A percentile compares a stretch with the other conserved stretches of the same genome.
Evolutionary conservation across 1,140 invertebrate species (phyloP).

Genomic region (Drosophila leontia): DNA sequence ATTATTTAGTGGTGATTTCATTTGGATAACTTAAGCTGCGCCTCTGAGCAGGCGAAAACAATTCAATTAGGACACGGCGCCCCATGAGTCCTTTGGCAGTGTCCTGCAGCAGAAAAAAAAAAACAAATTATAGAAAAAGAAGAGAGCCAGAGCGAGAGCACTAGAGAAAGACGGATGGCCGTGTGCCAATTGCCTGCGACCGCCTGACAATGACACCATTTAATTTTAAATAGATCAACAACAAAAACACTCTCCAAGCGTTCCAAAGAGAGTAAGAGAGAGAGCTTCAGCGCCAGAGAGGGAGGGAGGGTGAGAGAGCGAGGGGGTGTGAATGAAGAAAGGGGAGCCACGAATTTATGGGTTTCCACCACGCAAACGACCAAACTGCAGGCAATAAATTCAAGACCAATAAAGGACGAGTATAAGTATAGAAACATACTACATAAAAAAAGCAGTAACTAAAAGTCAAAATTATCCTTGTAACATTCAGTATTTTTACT

Average conservation of each 20-base stretch:
- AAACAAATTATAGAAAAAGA: neutral
- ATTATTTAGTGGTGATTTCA: conserved; percentile 17
- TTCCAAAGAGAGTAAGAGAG: neutral
- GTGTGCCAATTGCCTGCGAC: conserved; percentile 35
- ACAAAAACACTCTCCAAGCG: conserved; percentile 22
- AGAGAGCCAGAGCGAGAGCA: neutral
- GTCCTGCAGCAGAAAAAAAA: conserved; percentile 15
- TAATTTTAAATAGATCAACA: conserved; percentile 67
- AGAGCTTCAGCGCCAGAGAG: neutral
- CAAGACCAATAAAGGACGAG: conserved; percentile 37
- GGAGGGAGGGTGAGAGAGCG: conserved; percentile 2
- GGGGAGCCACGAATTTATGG: conserved; percentile 58
- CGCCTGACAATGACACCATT: conserved; percentile 73
- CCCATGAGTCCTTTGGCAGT: conserved; percentile 29
- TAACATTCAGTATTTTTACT: neutral
- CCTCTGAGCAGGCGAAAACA: conserved; percentile 1
- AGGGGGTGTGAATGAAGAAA: neutral
- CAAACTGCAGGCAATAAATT: conserved; percentile 60
- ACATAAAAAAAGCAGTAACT: conserved; percentile 28
- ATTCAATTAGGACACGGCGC: conserved; percentile 27
- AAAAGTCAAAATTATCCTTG: conserved; percentile 5
- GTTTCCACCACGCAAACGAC: conserved; percentile 53
- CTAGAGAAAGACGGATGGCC: conserved; percentile 13
- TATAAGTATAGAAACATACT: conserved; percentile 33
- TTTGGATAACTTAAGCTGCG: conserved; percentile 2